phyloP scores from a whole-genome alignment of 2,113 vertebrate genomes.

The Proterorhinus semilunaris region DNA sequence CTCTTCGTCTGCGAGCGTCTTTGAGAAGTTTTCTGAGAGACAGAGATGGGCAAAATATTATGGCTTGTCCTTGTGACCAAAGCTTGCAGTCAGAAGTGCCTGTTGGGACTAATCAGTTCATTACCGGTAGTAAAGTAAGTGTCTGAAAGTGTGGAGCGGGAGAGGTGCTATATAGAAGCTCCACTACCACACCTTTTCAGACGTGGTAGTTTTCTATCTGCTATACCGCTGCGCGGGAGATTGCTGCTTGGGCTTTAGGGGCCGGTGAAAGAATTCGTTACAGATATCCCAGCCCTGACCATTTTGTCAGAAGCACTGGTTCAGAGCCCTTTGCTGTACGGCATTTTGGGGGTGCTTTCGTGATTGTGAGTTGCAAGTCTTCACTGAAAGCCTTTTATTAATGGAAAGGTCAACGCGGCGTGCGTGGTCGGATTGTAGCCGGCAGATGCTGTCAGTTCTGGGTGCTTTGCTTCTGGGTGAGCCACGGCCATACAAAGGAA shows the following conservation, averaged over 20 bases:
- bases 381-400: constrained; percentile 66
- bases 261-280: constrained; percentile 29
- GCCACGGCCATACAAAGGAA: too few relatives aligned
- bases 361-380: constrained; percentile 39
- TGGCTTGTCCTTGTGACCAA: not conserved
- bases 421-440: constrained; percentile 50
- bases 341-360: constrained; percentile 35
- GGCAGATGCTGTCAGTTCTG: constrained; percentile 48
- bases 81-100: not conserved
- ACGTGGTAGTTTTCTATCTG: too few relatives aligned
- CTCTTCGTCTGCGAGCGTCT: too few relatives aligned
- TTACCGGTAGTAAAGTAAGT: too few relatives aligned
- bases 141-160: too few relatives aligned
- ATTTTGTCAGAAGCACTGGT: constrained; percentile 32
- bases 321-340: constrained; percentile 51
- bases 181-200: too few relatives aligned
- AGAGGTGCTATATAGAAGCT: too few relatives aligned
- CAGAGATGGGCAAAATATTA: not conserved
- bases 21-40: not conserved
- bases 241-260: constrained; percentile 19
- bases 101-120: not conserved
- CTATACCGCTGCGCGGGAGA: not conserved
- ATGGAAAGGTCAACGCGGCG: constrained; percentile 71
- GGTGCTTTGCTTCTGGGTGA: constrained; percentile 25
- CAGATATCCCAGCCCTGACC: constrained; percentile 46